Evolutionary conservation across 2,113 vertebrate species (phyloP).

Genomic region (Pavo muticus): DNA sequence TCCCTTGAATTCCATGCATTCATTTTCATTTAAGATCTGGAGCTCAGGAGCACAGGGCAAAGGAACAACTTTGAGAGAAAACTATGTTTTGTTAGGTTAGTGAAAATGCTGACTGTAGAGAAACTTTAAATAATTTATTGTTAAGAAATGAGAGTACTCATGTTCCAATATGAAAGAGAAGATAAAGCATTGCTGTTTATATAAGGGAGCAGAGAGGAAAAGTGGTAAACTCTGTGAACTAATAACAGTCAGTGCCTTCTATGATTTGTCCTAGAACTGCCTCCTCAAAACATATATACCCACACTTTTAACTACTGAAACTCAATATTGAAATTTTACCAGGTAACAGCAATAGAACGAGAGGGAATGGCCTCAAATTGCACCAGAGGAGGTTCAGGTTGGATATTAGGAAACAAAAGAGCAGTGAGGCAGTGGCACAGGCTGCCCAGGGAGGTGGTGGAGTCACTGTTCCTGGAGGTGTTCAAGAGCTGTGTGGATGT

Average conservation of each 20-base stretch:
- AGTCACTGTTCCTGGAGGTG: no score
- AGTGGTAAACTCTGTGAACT: not conserved
- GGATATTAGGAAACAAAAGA: no score
- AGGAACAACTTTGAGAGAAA: conserved; percentile 36
- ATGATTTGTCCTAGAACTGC: not conserved
- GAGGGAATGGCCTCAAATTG: no score
- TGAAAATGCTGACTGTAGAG: conserved; percentile 49
- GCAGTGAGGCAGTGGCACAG: no score
- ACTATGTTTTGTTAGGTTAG: conserved; percentile 32
- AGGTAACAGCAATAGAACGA: no score
- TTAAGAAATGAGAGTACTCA: not conserved
- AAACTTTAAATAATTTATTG: conserved; percentile 54
- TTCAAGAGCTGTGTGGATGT: no score
- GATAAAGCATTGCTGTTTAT: conserved; percentile 27
- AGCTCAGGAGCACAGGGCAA: not conserved
- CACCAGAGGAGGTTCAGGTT: no score
- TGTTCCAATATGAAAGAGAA: conserved; percentile 10
- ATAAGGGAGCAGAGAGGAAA: conserved; percentile 11
- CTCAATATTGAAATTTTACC: no score
- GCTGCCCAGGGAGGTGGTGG: no score
- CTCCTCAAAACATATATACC: not conserved
- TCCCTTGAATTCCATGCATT: not conserved
- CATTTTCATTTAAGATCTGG: conserved; percentile 24
- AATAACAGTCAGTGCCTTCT: not conserved
- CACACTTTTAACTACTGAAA: not conserved